Evolutionary conservation across 2,888 invertebrate species (phyloP), one percentile per base, ranked within the genome.

Genomic region (Myopa testacea): DNA sequence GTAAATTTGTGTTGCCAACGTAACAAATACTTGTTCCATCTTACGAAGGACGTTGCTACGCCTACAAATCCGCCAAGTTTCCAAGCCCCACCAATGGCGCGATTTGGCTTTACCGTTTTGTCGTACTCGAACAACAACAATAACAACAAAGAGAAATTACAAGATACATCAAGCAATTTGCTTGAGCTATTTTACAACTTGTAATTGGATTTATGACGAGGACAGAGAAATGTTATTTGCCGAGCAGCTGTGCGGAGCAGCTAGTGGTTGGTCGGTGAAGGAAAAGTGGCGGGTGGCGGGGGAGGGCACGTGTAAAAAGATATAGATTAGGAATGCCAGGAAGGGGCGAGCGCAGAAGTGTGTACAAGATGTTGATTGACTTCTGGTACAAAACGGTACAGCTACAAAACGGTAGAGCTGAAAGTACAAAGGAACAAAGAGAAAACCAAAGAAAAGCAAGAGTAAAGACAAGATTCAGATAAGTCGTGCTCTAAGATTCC

Each of bases 131-230:
- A 8, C 19, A 70, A 38, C 45, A 68, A 69, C 75, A 65, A n/a
- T 58, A 75, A 37, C 75, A 75, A 68, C 75, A 67, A 67, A 7
- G 77, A 72, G 38, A 76, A 68, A 76, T 67, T 75, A 70, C 76
- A 70, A 78, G 81, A 80, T 76, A 77, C 80, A 75, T 58, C 38
- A 34, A 75, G 62, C 67, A 68, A 58, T 67, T 62, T 58, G 67
- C 75, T 75, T 67, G 55, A 68, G 75, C 68, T 75, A 80, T 78
- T 81, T 82, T 80, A 78, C 81, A 84, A 84, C 80, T 84, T 84
- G 83, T 84, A 84, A 84, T 84, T 84, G 84, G 84, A 84, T 84
- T 84, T 84, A 84, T 84, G 84, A 78, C 65, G 60, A 75, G 77
- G 80, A 80, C 75, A 45, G 65, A 58, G 37, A 58, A 45, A 37